Percentiles rank a stretch among this genome's conserved stretches.
Conservation (phyloP, 2,113 vertebrate species). For the Ctenodactylus gundi region DNA sequence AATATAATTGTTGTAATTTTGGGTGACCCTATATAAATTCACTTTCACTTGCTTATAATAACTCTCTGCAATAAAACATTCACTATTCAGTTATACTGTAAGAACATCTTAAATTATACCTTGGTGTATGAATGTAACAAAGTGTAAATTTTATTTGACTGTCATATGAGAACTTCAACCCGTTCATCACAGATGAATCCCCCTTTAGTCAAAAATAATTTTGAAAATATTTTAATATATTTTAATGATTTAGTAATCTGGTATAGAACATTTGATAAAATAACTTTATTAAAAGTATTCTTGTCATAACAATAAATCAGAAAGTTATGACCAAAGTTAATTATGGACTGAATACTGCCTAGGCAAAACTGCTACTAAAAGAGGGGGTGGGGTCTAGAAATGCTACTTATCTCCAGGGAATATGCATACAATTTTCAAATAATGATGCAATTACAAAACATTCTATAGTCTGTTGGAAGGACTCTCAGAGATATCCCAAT, state of each 20-base stretch:
- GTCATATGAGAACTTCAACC: neutral
- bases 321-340: slow-evolving; percentile 2
- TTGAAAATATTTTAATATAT: slow-evolving; percentile 6
- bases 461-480: neutral
- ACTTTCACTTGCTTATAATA: slow-evolving; percentile 30
- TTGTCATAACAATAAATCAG: neutral
- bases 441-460: neutral
- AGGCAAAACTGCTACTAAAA: neutral
- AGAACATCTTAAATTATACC: slow-evolving; percentile 5
- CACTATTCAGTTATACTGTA: neutral
- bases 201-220: slow-evolving; percentile 32
- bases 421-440: neutral
- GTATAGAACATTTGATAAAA: neutral
- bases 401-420: neutral
- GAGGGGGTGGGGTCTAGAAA: neutral
- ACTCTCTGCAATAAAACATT: neutral
- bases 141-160: neutral
- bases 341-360: neutral
- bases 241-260: slow-evolving; percentile 24
- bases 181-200: neutral
- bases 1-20: neutral
- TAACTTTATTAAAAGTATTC: neutral
- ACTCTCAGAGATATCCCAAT: neutral
- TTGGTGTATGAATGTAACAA: neutral
- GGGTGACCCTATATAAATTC: neutral